phyloP scores from a whole-genome alignment of 2,888 invertebrate genomes.

The Pardosa pseudoannulata region DNA sequence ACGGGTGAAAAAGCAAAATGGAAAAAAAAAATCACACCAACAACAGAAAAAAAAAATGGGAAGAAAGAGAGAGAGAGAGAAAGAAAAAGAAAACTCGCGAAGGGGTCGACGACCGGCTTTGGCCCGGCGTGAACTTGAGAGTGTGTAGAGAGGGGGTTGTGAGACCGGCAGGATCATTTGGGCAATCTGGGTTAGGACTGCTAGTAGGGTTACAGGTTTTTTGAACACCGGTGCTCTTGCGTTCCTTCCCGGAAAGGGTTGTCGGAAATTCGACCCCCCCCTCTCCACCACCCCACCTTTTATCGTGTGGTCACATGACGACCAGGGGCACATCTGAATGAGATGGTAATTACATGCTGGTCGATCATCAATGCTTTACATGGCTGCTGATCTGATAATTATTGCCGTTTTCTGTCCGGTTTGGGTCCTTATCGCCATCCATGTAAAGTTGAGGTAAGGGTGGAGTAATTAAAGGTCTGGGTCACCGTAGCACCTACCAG shows the following conservation, averaged over 20 bases:
- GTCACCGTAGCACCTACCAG: too few species aligned
- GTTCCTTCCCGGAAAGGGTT: conserved; percentile 63
- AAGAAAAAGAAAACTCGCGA: background rate
- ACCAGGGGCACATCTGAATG: background rate
- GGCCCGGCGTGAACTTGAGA: conserved; percentile 65
- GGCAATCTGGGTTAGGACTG: conserved; percentile 64
- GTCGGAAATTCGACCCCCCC: background rate
- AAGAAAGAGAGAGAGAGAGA: background rate
- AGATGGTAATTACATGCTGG: background rate
- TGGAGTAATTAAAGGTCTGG: too few species aligned
- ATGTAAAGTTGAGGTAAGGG: too few species aligned
- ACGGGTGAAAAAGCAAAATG: background rate
- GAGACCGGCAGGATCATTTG: conserved; percentile 12
- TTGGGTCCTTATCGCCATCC: too few species aligned
- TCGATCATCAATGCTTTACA: background rate
- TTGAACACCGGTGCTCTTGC: conserved; percentile 19
- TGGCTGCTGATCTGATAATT: too few species aligned
- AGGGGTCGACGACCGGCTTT: conserved; percentile 59
- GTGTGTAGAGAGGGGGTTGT: conserved; percentile 21
- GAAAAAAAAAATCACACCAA: background rate
- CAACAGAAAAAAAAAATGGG: background rate
- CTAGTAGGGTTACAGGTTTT: conserved; percentile 64
- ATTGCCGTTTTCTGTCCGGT: too few species aligned
- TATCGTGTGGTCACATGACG: background rate
- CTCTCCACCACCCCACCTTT: background rate